Evolutionary conservation across 2,888 invertebrate genomes (phyloP).

Genomic region (Emesis russula): DNA sequence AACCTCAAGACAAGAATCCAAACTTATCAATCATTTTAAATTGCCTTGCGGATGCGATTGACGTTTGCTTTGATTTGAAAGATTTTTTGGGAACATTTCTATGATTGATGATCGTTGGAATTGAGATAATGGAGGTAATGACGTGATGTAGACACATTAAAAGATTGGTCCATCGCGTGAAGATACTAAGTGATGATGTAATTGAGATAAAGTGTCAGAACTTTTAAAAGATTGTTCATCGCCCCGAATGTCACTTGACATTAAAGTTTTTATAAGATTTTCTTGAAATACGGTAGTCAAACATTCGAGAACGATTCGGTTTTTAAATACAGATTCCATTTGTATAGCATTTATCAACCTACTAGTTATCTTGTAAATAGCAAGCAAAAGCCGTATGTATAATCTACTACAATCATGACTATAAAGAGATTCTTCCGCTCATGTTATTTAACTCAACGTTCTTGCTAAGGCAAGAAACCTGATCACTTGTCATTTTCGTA

Average conservation of each 20-base stretch:
- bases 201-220: neutral
- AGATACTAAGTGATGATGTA: neutral
- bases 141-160: slow-evolving; percentile 35
- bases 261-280: too few relatives aligned
- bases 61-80: slow-evolving; percentile 73
- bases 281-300: neutral
- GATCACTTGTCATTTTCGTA: too few relatives aligned
- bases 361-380: too few relatives aligned
- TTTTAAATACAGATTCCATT: neutral
- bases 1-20: slow-evolving; percentile 18
- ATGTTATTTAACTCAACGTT: too few relatives aligned
- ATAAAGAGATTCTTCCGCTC: too few relatives aligned
- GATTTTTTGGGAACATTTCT: slow-evolving; percentile 46
- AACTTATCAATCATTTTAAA: slow-evolving; percentile 91
- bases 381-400: too few relatives aligned
- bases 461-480: too few relatives aligned
- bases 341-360: too few relatives aligned
- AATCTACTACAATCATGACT: too few relatives aligned
- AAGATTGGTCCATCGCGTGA: neutral
- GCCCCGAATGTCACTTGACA: neutral
- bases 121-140: slow-evolving; percentile 75
- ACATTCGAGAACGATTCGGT: neutral
- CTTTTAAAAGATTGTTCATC: neutral
- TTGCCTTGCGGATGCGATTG: slow-evolving; percentile 89
- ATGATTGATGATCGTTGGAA: slow-evolving; percentile 87